Evolutionary conservation across 2,113 vertebrate genomes (phyloP).

Genomic region (Misgurnus mizolepis): DNA sequence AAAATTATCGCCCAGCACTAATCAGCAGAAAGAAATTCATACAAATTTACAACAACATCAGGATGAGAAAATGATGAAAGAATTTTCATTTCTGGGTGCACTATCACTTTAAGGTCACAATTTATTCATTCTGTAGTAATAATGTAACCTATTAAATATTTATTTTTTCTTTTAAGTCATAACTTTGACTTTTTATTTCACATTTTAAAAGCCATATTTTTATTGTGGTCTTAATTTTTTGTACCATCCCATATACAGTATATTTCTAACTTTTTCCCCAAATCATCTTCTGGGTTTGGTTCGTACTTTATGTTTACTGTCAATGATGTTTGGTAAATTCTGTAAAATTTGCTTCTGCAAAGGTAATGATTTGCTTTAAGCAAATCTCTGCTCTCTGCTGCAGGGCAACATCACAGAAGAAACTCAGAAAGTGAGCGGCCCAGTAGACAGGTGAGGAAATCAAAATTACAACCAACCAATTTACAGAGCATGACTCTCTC

Average conservation of each 20-base stretch:
- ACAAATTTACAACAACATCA: too few species aligned
- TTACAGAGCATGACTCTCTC: neutral
- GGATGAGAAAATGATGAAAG: too few species aligned
- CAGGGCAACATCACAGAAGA: neutral
- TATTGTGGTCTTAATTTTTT: neutral
- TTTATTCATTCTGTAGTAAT: too few species aligned
- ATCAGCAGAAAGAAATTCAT: too few species aligned
- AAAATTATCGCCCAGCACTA: too few species aligned
- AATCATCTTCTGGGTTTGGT: neutral
- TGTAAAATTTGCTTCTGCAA: slow-evolving; percentile 19
- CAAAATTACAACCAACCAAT: slow-evolving; percentile 28
- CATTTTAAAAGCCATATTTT: too few species aligned
- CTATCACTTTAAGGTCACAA: neutral
- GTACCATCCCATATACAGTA: neutral
- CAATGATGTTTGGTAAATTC: slow-evolving; percentile 5
- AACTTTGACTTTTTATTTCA: too few species aligned
- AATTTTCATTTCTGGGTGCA: neutral
- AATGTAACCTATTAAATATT: too few species aligned
- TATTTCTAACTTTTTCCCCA: neutral
- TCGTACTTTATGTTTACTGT: slow-evolving; percentile 22
- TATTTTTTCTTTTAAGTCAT: too few species aligned
- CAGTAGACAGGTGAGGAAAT: neutral
- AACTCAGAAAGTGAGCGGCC: neutral
- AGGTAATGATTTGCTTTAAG: slow-evolving; percentile 4
- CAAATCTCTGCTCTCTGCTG: slow-evolving; percentile 7